Percentiles rank a stretch among this genome's conserved stretches.
Conservation (phyloP, 2,113 vertebrate species). For the Prietella phreatophila region DNA sequence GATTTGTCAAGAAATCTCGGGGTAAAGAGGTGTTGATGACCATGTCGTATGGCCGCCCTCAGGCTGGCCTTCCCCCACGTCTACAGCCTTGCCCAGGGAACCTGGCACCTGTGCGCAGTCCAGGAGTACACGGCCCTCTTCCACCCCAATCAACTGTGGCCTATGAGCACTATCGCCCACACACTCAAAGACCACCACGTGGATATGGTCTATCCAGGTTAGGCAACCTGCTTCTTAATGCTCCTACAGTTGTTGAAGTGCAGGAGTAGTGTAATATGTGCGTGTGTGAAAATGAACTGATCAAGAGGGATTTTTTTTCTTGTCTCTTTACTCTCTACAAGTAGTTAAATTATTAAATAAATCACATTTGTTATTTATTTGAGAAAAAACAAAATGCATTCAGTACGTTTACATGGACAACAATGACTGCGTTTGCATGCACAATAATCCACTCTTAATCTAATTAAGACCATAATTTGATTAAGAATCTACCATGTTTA, state of each 20-base stretch:
- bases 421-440: no score
- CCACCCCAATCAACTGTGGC: slow-evolving; percentile 61
- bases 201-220: slow-evolving; percentile 81
- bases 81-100: slow-evolving; percentile 72
- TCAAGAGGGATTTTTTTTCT: background rate
- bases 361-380: no score
- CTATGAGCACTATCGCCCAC: slow-evolving; percentile 74
- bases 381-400: no score
- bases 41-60: slow-evolving; percentile 73
- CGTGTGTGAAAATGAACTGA: background rate
- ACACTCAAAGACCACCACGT: slow-evolving; percentile 70
- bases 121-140: slow-evolving; percentile 56
- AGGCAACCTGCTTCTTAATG: slow-evolving; percentile 25
- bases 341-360: no score
- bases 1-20: slow-evolving; percentile 85
- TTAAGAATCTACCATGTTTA: no score
- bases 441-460: no score
- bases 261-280: background rate
- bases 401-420: no score
- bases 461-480: no score
- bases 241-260: background rate
- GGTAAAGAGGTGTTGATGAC: slow-evolving; percentile 82
- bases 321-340: background rate
- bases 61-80: slow-evolving; percentile 71
- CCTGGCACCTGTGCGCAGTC: slow-evolving; percentile 60